phyloP scores from a whole-genome alignment of 1,140 invertebrate genomes.

The Calosoma granatense region DNA sequence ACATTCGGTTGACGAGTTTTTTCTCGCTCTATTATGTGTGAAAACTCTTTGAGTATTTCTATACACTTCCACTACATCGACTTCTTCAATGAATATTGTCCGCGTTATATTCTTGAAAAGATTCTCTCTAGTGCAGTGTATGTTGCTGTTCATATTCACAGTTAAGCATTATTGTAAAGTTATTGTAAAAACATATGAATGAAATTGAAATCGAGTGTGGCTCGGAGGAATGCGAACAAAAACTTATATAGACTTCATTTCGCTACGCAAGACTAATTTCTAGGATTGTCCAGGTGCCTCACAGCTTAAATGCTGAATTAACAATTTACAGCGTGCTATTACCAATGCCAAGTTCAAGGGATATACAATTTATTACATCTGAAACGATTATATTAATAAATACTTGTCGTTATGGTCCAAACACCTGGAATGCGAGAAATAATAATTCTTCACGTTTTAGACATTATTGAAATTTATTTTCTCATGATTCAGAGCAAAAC shows the following conservation, averaged over 20 bases:
- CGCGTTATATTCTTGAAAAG: background rate
- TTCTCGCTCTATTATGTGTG: background rate
- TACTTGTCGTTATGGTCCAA: too few relatives aligned
- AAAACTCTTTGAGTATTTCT: background rate
- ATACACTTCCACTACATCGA: background rate
- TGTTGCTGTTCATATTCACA: background rate
- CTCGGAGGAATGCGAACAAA: background rate
- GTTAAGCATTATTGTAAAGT: background rate
- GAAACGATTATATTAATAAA: too few relatives aligned
- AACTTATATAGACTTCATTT: background rate
- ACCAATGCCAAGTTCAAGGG: too few relatives aligned
- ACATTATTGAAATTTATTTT: too few relatives aligned
- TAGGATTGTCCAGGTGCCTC: background rate
- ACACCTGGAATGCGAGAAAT: too few relatives aligned
- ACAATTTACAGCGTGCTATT: background rate
- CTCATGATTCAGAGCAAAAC: too few relatives aligned
- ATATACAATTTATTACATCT: too few relatives aligned
- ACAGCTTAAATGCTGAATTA: background rate
- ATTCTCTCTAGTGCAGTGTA: background rate
- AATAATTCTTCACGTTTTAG: too few relatives aligned
- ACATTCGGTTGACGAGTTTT: background rate
- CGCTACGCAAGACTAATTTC: background rate
- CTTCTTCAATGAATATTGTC: background rate
- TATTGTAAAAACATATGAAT: conserved; percentile 1
- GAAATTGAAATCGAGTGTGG: background rate